Evolutionary conservation across 2,888 invertebrate genomes (phyloP), one percentile per base, ranked within the genome.

Genomic region (Dinocampus coccinellae): DNA sequence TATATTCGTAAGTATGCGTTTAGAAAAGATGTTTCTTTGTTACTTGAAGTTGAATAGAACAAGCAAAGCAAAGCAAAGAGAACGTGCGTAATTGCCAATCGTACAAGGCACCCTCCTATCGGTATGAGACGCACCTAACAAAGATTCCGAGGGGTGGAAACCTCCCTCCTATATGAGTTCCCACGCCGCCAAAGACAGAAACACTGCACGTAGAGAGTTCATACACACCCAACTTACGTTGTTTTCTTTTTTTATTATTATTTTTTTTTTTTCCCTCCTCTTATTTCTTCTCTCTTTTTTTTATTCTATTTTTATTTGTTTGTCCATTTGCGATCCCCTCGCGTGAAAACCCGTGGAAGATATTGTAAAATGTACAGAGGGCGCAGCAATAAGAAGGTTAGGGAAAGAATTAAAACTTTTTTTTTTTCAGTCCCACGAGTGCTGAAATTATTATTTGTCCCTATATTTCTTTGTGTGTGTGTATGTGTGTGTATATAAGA

Each of bases 161-260:
- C 75, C 74, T 75, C 79, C 77, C 82, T 62, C 79, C 82, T 79
- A 77, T 78, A 69, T 47, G 7, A 73, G 77, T 83, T 83, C 83
- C 82, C 83, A 83, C 83, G 83, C 81, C 77, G 52, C 70, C 63
- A 55, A 52, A 34, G 20, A 57, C 57, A 47, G 16, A 16, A 16
- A 13, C n/a, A 47, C 34, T 34, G 68, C 60, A 75, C 79, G 75
- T 76, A 73, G 26, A 39, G 55, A 42, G 47, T 47, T n/a, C 16
- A 20, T 7, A 63, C 69, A 64, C 67, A 73, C 34, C 42, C 67
- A 71, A 55, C 67, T 71, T 73, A 74, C 39, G 39, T 39, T n/a
- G 13, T n/a, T 72, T 70, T 60, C 42, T 64, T 71, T 65, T 42
- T 53, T 55, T 53, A n/a, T n/a, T n/a, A 55, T 73, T 53, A 72